Percentiles rank a stretch among this genome's conserved stretches.
These are phyloP conservation scores for Aproaerema taeniolella DNA, from an alignment of 2,888 invertebrate species.

Conservation along the genomic window DNA sequence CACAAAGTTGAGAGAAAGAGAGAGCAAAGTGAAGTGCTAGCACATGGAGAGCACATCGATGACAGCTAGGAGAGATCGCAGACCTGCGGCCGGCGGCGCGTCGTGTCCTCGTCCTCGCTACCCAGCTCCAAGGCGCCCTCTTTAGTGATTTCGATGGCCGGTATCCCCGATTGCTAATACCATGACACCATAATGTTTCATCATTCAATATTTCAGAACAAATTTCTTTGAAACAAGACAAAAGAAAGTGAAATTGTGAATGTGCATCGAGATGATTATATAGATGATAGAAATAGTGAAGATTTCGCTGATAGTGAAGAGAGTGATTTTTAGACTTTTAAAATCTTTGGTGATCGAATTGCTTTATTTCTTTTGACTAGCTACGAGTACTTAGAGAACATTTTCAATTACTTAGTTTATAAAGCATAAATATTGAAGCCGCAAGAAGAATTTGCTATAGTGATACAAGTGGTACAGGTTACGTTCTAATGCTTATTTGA, in stretches of 20 bases:
- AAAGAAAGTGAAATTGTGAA: slow-evolving; percentile 44
- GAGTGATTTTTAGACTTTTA: too few species aligned
- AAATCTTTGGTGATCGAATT: too few species aligned
- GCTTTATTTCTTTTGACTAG: too few species aligned
- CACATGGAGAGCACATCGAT: slow-evolving; percentile 73
- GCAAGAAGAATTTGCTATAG: too few species aligned
- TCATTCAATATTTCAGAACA: slow-evolving; percentile 49
- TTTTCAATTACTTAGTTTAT: neutral
- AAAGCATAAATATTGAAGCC: neutral
- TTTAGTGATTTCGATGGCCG: slow-evolving; percentile 87
- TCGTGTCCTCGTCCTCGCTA: slow-evolving; percentile 80
- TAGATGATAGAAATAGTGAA: too few species aligned
- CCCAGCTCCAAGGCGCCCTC: slow-evolving; percentile 83
- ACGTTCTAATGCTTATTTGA: too few species aligned
- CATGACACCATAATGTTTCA: slow-evolving; percentile 71
- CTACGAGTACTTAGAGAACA: neutral
- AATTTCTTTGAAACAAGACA: slow-evolving; percentile 41
- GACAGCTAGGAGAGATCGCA: slow-evolving; percentile 70
- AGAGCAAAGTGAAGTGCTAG: slow-evolving; percentile 72
- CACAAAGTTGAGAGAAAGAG: slow-evolving; percentile 61
- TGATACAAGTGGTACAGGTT: too few species aligned
- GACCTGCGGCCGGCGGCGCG: slow-evolving; percentile 71
- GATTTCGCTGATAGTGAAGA: too few species aligned
- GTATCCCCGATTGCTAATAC: slow-evolving; percentile 77
- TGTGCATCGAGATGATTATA: slow-evolving; percentile 49